These are phyloP conservation scores for Cephalopachus bancanus DNA, from an alignment of 2,797 vertebrate genomes.

Conservation along the genomic window DNA sequence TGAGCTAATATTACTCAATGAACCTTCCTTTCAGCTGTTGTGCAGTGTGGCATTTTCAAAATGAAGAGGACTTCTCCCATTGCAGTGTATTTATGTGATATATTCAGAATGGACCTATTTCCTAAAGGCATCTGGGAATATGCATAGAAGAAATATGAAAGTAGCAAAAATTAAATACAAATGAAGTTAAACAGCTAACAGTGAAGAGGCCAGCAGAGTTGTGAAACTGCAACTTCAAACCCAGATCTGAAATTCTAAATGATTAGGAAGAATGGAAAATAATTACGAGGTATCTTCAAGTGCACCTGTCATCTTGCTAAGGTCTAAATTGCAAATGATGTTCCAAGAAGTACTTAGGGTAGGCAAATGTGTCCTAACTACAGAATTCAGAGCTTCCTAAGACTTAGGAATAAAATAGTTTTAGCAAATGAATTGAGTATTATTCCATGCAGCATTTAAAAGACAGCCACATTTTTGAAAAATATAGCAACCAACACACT, in stretches of 20 bases:
- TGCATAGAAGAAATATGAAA: conserved; percentile 72
- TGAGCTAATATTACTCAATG: conserved; percentile 70
- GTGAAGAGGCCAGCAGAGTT: conserved; percentile 6
- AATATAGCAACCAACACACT: not conserved
- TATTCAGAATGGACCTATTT: conserved; percentile 76
- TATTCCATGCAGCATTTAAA: conserved; percentile 8
- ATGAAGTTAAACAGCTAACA: conserved; percentile 67
- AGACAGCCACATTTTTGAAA: not conserved
- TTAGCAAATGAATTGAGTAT: conserved; percentile 1
- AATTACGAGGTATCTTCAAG: not conserved
- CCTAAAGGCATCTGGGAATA: conserved; percentile 71
- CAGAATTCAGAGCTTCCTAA: conserved; percentile 12
- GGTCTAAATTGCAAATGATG: conserved; percentile 43
- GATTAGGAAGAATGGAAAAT: conserved; percentile 41
- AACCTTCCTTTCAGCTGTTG: conserved; percentile 67
- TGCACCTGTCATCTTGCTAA: not conserved
- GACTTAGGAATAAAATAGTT: not conserved
- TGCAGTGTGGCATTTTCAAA: conserved; percentile 58
- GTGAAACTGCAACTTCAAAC: not conserved
- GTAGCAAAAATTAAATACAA: conserved; percentile 73
- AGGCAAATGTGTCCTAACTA: conserved; percentile 4
- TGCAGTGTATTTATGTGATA: conserved; percentile 74
- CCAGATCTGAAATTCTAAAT: conserved; percentile 47
- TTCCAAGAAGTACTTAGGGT: conserved; percentile 10
- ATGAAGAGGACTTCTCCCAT: conserved; percentile 54